Conservation (phyloP, 2,888 invertebrate genomes). For the Dryobotodes eremita region DNA sequence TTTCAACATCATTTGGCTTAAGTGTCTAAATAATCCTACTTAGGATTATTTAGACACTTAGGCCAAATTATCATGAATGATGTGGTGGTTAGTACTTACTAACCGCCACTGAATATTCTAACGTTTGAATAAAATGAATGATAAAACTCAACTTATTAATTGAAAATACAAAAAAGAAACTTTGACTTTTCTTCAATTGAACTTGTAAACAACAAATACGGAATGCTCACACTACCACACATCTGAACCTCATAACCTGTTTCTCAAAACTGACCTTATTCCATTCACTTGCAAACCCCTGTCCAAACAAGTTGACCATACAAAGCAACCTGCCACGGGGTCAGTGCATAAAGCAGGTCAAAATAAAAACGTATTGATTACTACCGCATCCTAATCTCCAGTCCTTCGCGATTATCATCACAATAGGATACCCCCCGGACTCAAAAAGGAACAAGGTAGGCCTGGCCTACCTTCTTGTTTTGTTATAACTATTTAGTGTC, state of each 20-base stretch:
- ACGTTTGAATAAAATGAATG: too few species aligned
- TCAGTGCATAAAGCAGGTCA: slow-evolving; percentile 79
- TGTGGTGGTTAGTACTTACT: too few species aligned
- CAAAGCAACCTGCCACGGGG: slow-evolving; percentile 84
- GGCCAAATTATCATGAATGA: too few species aligned
- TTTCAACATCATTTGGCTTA: too few species aligned
- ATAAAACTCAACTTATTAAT: too few species aligned
- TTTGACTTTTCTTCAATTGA: neutral
- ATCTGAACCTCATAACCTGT: slow-evolving; percentile 38
- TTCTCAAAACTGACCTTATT: slow-evolving; percentile 39
- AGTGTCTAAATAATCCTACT: too few species aligned
- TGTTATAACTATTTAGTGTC: slow-evolving; percentile 71
- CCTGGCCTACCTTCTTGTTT: slow-evolving; percentile 72
- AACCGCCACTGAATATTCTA: too few species aligned
- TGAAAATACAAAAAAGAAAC: too few species aligned
- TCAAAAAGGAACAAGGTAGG: slow-evolving; percentile 68
- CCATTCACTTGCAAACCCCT: slow-evolving; percentile 62
- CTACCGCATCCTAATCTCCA: slow-evolving; percentile 77
- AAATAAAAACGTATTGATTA: slow-evolving; percentile 76
- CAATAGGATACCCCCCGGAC: slow-evolving; percentile 82
- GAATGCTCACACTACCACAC: slow-evolving; percentile 1
- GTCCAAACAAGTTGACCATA: slow-evolving; percentile 72
- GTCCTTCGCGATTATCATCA: slow-evolving; percentile 79
- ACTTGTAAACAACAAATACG: slow-evolving; percentile 23
- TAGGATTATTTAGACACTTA: too few species aligned